Evolutionary conservation across 2,888 invertebrate genomes (phyloP).

Genomic region (Aphidoletes aphidimyza): DNA sequence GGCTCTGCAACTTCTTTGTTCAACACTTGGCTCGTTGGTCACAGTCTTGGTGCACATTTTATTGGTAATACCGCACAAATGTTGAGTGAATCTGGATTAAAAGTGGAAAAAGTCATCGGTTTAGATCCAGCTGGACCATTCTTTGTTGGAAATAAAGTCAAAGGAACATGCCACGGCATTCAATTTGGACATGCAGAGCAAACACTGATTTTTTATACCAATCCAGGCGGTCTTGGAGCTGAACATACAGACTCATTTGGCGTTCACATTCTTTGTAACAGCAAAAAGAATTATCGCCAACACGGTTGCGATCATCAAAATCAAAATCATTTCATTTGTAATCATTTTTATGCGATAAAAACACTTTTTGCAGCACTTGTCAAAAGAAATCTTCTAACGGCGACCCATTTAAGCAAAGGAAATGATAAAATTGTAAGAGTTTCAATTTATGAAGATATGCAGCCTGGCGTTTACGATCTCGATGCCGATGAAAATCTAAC

Average conservation of each 20-base stretch:
- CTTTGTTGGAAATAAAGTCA: background rate
- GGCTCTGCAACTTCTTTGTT: background rate
- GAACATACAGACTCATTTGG: background rate
- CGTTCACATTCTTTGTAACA: background rate
- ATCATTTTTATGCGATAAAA: background rate
- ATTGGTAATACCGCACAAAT: background rate
- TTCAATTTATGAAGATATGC: slow-evolving; percentile 3
- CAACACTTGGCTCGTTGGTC: slow-evolving; percentile 2
- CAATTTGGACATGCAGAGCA: background rate
- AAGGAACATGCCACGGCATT: background rate
- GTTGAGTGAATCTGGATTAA: background rate
- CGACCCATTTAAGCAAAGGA: background rate
- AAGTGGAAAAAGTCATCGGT: background rate
- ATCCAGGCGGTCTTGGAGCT: background rate
- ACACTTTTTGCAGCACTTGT: background rate
- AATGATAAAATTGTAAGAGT: background rate
- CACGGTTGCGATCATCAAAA: too few relatives aligned
- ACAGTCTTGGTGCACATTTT: background rate
- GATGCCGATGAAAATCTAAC: background rate
- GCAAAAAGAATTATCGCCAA: background rate
- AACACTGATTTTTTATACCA: background rate
- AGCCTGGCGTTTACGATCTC: background rate
- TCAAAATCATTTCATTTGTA: background rate
- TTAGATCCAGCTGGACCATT: background rate
- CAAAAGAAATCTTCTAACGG: too few relatives aligned